Conservation (phyloP, 2,888 invertebrate genomes). For the Dicranocentrus wangi region DNA sequence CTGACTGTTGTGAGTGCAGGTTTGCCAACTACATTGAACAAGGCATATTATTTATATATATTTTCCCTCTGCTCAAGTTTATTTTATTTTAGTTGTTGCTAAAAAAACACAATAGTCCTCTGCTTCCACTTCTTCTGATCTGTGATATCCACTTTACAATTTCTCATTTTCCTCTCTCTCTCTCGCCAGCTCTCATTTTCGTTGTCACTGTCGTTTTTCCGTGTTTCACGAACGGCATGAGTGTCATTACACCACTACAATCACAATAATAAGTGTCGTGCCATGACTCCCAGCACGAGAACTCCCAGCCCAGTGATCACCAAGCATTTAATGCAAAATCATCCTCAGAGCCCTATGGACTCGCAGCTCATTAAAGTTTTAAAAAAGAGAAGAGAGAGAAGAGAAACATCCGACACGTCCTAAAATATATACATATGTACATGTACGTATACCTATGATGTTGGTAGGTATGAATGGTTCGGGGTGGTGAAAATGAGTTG, state of each 20-base stretch:
- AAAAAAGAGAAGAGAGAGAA: constrained; percentile 30
- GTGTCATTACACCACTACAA: constrained; percentile 51
- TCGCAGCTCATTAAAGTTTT: constrained; percentile 50
- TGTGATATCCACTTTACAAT: background rate
- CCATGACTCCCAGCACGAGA: constrained; percentile 56
- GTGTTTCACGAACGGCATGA: constrained; percentile 58
- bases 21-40: too few species aligned
- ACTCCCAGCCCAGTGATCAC: constrained; percentile 53
- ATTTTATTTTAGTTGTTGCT: background rate
- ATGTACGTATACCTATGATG: too few species aligned
- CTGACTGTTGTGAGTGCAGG: too few species aligned
- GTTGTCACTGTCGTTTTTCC: constrained; percentile 52
- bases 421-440: too few species aligned
- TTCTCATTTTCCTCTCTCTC: background rate
- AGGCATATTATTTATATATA: background rate
- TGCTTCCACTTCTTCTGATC: background rate
- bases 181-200: constrained; percentile 8
- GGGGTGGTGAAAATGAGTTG: too few species aligned
- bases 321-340: constrained; percentile 60
- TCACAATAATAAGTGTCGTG: constrained; percentile 53
- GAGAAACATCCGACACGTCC: too few species aligned
- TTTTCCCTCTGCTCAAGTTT: background rate
- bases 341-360: constrained; percentile 51
- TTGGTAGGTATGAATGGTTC: too few species aligned
- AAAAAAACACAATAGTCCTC: background rate